Percentiles rank a stretch among this genome's conserved stretches.
Evolutionary conservation across 2,113 vertebrate genomes (phyloP).

Genomic region (Prionailurus bengalensis): DNA sequence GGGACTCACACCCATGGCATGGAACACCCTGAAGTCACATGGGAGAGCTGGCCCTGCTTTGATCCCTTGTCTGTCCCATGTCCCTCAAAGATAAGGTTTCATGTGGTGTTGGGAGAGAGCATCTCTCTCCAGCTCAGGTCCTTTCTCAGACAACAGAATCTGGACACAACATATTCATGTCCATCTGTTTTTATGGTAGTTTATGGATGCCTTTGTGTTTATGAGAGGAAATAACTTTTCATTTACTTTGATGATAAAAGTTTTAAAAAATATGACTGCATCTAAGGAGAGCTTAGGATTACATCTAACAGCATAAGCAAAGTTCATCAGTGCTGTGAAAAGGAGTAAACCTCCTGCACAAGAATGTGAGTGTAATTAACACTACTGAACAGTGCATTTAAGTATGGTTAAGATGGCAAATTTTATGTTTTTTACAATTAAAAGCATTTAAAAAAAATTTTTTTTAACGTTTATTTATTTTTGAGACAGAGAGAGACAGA

Average conservation of each 20-base stretch:
- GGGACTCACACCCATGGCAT: too few relatives aligned
- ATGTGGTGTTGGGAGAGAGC: neutral
- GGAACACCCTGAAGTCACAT: neutral
- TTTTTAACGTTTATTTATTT: too few relatives aligned
- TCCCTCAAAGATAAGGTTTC: neutral
- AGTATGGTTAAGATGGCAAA: neutral
- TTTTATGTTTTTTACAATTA: neutral
- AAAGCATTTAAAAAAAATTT: neutral
- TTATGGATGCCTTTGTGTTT: neutral
- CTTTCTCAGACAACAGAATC: neutral
- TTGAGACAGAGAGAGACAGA: too few relatives aligned
- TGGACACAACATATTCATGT: accelerated
- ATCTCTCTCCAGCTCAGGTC: neutral
- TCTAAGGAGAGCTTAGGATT: neutral
- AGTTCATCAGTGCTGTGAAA: neutral
- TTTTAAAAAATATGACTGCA: neutral
- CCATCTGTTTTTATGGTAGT: neutral
- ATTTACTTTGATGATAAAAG: neutral
- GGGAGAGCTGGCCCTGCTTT: neutral
- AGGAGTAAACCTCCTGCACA: too few relatives aligned
- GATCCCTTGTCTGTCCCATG: neutral
- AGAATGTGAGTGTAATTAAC: neutral
- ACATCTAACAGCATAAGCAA: neutral
- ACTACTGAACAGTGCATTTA: neutral
- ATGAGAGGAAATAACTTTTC: neutral